Evolutionary conservation across 1,140 invertebrate genomes (phyloP), one percentile per base, ranked within the genome.

Genomic region (Batillaria attramentaria): DNA sequence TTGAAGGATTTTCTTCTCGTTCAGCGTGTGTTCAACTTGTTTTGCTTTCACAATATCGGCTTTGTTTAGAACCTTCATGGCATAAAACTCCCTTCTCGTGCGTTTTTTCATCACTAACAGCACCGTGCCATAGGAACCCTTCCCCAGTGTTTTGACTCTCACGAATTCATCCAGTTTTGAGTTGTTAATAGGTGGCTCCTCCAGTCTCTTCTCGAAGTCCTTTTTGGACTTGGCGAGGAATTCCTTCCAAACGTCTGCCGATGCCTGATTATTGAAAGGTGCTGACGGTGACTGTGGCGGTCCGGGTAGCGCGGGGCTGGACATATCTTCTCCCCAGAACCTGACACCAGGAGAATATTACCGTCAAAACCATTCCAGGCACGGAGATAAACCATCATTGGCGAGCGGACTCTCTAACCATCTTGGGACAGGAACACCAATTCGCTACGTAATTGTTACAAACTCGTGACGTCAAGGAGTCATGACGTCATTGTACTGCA

Each of bases 51-150:
- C 97, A 35, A 98, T 93, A 94, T 99, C 99, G 91, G 99, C 98
- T 93, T 99, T 99, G 91, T 99, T 97, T 87, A 99, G 94, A 89
- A 99, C 99, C 93, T 99, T 99, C 98, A 99, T 99, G 82, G 98
- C 98, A 92, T 97, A 99, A 92, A 96, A 99, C 91, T 98, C 95
- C 93, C 97, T 97, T 86, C 95, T 96, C 16, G 95, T 94, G n/a
- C n/a, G n/a, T 93, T 99, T 99, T 92, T 99, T 97, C 93, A 99
- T 97, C 3, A 99, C 99, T 88, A 99, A 96, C 98, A 99, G 99
- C 0, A 99, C 99, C 77, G 99, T 94, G n/a, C 99, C 98, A 92
- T 99, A 99, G 1, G 98, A 99, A n/a, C 99, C 99, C 6, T 98
- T 99, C 35, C 99, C 99, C 78, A 99, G 93, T 3, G 99, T 99